These are phyloP conservation scores for Metacarcinus magister DNA, from an alignment of 2,888 invertebrate species.

Conservation along the genomic window DNA sequence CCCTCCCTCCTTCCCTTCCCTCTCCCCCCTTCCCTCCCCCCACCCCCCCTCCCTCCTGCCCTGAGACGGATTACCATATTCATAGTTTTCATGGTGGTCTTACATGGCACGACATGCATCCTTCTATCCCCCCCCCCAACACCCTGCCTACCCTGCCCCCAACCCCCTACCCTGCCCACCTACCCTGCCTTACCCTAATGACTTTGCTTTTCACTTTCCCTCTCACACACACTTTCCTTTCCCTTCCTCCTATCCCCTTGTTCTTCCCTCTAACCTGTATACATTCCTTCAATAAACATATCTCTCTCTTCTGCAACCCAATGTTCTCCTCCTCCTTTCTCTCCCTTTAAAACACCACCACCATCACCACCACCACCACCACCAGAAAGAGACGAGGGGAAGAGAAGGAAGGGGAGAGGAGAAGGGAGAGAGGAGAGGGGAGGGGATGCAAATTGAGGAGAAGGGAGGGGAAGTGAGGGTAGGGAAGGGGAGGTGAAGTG, in stretches of 20 bases:
- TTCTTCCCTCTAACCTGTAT: too few species aligned
- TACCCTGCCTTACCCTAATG: neutral
- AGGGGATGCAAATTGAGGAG: neutral
- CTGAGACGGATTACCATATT: neutral
- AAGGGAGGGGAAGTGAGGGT: neutral
- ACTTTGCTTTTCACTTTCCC: neutral
- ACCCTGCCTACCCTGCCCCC: too few species aligned
- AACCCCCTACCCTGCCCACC: neutral
- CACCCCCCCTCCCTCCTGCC: neutral
- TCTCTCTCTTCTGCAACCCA: neutral
- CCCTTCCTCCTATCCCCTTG: neutral
- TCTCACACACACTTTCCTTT: neutral
- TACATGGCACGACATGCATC: neutral
- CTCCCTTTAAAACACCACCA: too few species aligned
- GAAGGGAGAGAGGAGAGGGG: neutral
- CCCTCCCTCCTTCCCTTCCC: neutral
- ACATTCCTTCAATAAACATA: too few species aligned
- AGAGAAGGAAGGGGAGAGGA: neutral
- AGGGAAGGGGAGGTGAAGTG: neutral
- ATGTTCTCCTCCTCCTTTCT: neutral
- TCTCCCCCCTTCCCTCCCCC: neutral
- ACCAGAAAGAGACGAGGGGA: too few species aligned
- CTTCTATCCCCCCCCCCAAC: too few species aligned
- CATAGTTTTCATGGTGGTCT: neutral
- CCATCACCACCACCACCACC: too few species aligned